These are phyloP conservation scores for Pelosia muscerda DNA, from an alignment of 2,888 invertebrate genomes.

Conservation along the genomic window DNA sequence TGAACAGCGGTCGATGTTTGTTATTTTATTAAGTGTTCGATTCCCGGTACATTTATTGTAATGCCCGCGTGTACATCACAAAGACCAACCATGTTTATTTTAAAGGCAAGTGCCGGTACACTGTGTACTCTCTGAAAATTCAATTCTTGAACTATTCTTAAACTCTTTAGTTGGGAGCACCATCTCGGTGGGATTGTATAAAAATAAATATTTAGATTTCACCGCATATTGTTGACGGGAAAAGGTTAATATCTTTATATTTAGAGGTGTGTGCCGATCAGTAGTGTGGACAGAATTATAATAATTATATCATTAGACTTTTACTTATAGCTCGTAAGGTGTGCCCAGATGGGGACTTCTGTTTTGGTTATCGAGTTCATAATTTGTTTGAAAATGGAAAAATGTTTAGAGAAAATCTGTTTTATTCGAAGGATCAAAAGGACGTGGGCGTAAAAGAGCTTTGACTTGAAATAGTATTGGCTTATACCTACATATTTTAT, in stretches of 20 bases:
- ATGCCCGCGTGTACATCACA: conserved; percentile 72
- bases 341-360: conserved; percentile 10
- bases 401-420: neutral
- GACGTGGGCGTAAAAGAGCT: conserved; percentile 1
- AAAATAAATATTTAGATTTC: conserved; percentile 78
- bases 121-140: conserved; percentile 54
- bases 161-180: conserved; percentile 46
- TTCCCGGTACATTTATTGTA: conserved; percentile 80
- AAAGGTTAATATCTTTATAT: conserved; percentile 81
- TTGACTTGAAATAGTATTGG: conserved; percentile 11
- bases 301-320: conserved; percentile 49
- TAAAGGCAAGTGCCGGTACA: conserved; percentile 63
- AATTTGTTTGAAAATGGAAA: neutral
- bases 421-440: conserved; percentile 7
- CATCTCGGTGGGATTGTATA: conserved; percentile 64
- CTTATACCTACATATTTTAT: conserved; percentile 14
- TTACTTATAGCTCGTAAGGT: conserved; percentile 33
- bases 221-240: conserved; percentile 74
- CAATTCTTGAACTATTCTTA: conserved; percentile 64
- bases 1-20: conserved; percentile 77
- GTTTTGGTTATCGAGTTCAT: conserved; percentile 10
- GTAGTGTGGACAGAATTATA: conserved; percentile 65
- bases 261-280: conserved; percentile 54
- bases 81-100: conserved; percentile 69
- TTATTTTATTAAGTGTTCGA: conserved; percentile 80